Evolutionary conservation across 2,888 invertebrate species (phyloP).

Genomic region (Drosophila picticornis): DNA sequence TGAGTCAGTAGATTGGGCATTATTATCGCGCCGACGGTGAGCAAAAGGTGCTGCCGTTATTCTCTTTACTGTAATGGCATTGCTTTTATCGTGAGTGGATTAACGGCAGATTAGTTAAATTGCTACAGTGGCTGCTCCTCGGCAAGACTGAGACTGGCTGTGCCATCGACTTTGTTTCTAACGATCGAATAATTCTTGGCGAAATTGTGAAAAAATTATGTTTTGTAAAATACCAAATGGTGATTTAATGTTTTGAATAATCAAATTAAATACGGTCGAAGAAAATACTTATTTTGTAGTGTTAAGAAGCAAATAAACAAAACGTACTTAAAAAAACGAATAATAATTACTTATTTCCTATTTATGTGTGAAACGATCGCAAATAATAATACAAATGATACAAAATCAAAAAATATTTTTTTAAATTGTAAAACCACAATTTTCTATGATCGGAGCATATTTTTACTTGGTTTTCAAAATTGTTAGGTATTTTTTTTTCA

Average conservation of each 20-base stretch:
- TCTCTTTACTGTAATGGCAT: neutral
- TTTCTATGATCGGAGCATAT: neutral
- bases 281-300: conserved; percentile 1
- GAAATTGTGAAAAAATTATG: neutral
- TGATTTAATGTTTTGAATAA: neutral
- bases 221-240: conserved; percentile 1
- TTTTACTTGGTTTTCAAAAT: neutral
- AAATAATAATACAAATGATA: neutral
- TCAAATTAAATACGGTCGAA: neutral
- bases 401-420: no score
- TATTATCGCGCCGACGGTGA: conserved; percentile 5
- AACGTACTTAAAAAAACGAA: neutral
- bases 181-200: neutral
- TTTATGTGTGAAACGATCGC: neutral
- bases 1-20: conserved; percentile 13
- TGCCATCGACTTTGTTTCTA: neutral
- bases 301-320: neutral
- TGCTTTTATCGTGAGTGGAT: neutral
- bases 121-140: neutral
- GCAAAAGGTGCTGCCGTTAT: neutral
- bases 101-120: neutral
- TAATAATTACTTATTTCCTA: neutral
- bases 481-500: neutral
- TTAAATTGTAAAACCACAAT: neutral
- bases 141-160: neutral